Evolutionary conservation across 2,888 invertebrate genomes (phyloP).

Genomic region (Watsonalla cultraria): DNA sequence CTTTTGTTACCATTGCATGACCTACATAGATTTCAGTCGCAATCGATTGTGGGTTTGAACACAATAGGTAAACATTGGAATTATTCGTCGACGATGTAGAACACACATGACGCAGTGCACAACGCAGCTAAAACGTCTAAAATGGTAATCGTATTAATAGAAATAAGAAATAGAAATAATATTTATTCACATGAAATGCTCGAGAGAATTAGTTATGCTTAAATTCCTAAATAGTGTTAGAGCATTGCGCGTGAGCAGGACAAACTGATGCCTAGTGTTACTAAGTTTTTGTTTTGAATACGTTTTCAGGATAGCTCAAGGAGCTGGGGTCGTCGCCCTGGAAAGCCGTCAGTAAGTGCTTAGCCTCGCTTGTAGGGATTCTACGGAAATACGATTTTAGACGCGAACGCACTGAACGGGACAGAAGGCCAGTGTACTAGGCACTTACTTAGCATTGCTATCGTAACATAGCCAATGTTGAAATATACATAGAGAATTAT

Average conservation of each 20-base stretch:
- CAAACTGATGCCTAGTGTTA: slow-evolving; percentile 6
- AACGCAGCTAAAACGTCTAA: slow-evolving; percentile 22
- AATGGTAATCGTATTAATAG: background rate
- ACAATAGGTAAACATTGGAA: slow-evolving; percentile 43
- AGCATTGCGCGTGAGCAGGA: slow-evolving; percentile 18
- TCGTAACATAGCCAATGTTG: slow-evolving; percentile 9
- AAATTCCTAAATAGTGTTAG: slow-evolving; percentile 13
- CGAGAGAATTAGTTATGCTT: slow-evolving; percentile 35
- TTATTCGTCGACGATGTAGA: slow-evolving; percentile 35
- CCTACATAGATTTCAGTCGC: slow-evolving; percentile 62
- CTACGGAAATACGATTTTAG: slow-evolving; percentile 78
- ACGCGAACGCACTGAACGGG: slow-evolving; percentile 51
- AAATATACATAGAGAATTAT: background rate
- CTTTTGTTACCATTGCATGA: slow-evolving; percentile 62
- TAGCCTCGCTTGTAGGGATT: slow-evolving; percentile 76
- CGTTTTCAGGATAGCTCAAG: slow-evolving; percentile 58
- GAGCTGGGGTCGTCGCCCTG: slow-evolving; percentile 69
- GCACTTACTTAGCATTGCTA: slow-evolving; percentile 16
- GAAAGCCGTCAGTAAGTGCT: slow-evolving; percentile 72
- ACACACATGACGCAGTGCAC: slow-evolving; percentile 31
- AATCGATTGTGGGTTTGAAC: slow-evolving; percentile 52
- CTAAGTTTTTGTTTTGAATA: slow-evolving; percentile 38
- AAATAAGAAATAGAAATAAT: too few species aligned
- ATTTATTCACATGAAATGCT: too few species aligned
- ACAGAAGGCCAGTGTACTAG: slow-evolving; percentile 34